These are phyloP conservation scores for Talpa occidentalis DNA, from an alignment of 2,113 vertebrate genomes.

Conservation along the genomic window DNA sequence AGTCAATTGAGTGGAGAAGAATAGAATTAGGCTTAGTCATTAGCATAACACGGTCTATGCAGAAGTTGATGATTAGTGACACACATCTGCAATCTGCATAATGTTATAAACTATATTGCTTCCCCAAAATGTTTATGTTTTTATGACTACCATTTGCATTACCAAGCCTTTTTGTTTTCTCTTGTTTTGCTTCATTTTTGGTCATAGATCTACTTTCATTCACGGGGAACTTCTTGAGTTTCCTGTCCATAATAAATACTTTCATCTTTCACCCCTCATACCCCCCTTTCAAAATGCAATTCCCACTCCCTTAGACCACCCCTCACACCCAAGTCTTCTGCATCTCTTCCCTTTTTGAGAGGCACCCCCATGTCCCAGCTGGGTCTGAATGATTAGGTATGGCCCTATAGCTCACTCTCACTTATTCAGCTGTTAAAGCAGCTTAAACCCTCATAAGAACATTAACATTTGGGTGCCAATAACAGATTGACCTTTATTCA, in stretches of 20 bases:
- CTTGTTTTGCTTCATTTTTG: too few relatives aligned
- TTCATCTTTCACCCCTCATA: background rate
- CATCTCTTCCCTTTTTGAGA: slow-evolving; percentile 31
- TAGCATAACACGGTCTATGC: background rate
- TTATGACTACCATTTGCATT: background rate
- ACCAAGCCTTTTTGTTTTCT: background rate
- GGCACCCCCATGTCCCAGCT: slow-evolving; percentile 50
- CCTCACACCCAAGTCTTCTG: background rate
- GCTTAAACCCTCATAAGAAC: slow-evolving; percentile 92
- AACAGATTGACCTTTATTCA: slow-evolving; percentile 92
- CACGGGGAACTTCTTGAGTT: background rate
- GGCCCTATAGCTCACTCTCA: slow-evolving; percentile 86
- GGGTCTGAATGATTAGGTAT: slow-evolving; percentile 85
- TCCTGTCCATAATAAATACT: background rate
- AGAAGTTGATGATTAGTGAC: background rate
- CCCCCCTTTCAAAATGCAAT: background rate
- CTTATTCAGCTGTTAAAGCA: slow-evolving; percentile 92
- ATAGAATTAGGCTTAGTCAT: background rate
- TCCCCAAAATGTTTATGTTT: background rate
- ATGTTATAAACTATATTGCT: background rate
- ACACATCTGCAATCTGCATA: background rate
- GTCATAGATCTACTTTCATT: too few relatives aligned
- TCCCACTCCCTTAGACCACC: background rate
- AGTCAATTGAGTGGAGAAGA: background rate
- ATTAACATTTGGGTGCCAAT: slow-evolving; percentile 91